Conservation (phyloP, 2,888 invertebrate genomes). For the Aradus depressus region DNA sequence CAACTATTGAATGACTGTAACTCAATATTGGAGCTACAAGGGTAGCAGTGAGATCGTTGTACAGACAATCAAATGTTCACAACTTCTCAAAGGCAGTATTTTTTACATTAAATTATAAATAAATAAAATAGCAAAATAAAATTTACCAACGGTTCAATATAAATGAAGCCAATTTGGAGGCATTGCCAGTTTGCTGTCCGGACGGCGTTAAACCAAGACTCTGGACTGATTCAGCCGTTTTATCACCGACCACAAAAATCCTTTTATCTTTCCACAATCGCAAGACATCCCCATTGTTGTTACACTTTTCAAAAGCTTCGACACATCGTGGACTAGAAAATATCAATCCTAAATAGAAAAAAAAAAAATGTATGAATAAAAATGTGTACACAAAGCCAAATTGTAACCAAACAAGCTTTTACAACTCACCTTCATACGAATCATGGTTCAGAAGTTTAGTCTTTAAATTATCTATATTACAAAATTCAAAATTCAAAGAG, state of each 20-base stretch:
- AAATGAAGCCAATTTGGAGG: conserved; percentile 27
- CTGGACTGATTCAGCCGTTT: conserved; percentile 27
- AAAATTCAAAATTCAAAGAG: conserved; percentile 30
- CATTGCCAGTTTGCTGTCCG: conserved; percentile 29
- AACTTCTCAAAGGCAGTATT: background rate
- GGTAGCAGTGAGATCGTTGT: too few species aligned
- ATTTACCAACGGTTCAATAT: conserved; percentile 19
- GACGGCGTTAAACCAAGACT: conserved; percentile 25
- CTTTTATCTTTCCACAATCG: conserved; percentile 27
- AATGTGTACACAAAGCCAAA: background rate
- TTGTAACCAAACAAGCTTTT: too few species aligned
- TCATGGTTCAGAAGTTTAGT: conserved; percentile 25
- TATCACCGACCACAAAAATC: conserved; percentile 31
- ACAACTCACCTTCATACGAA: conserved; percentile 30
- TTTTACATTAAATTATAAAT: conserved; percentile 20
- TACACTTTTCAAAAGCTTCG: conserved; percentile 25
- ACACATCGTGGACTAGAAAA: conserved; percentile 32
- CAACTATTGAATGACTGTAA: too few species aligned
- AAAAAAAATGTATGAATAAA: background rate
- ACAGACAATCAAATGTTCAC: too few species aligned
- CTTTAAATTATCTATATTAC: conserved; percentile 27
- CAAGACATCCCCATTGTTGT: conserved; percentile 21
- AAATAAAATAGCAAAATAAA: conserved; percentile 9
- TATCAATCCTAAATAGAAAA: conserved; percentile 27
- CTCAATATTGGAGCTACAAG: too few species aligned